phyloP scores from a whole-genome alignment of 1,140 invertebrate genomes.

The Solenopsis fugax region DNA sequence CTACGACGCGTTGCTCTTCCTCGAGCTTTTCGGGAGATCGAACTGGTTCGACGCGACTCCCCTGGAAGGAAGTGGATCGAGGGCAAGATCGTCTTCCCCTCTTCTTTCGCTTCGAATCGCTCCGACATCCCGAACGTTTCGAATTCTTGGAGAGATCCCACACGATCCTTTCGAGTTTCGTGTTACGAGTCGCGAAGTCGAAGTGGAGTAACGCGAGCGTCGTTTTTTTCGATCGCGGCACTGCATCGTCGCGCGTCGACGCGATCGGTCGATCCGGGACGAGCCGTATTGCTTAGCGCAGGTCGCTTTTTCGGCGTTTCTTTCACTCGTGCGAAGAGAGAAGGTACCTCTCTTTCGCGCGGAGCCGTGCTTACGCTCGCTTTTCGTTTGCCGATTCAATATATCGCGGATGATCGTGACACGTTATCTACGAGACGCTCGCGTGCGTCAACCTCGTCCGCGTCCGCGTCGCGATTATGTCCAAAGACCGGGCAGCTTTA shows the following conservation, averaged over 20 bases:
- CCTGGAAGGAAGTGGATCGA: not conserved
- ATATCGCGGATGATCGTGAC: not conserved
- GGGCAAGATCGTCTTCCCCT: not conserved
- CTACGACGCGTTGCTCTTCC: constrained; percentile 62
- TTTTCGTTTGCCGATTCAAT: constrained; percentile 9
- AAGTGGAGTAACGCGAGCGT: not conserved
- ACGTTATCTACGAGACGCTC: not conserved
- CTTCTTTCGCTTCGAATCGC: not conserved
- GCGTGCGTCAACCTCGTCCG: constrained; percentile 33
- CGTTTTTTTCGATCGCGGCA: constrained; percentile 30
- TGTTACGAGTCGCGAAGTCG: too few species aligned
- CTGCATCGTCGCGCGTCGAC: too few species aligned
- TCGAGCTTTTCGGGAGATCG: not conserved
- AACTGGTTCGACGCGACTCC: not conserved
- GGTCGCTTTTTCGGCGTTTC: constrained; percentile 65
- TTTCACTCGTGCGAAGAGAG: not conserved
- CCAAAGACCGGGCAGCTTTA: constrained; percentile 77
- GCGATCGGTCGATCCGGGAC: constrained; percentile 53
- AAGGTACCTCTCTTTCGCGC: not conserved
- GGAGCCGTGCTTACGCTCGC: not conserved
- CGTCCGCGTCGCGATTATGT: constrained; percentile 46
- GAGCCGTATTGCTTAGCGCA: constrained; percentile 63
- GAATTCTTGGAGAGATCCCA: not conserved
- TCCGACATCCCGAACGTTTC: not conserved
- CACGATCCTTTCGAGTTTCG: not conserved